Evolutionary conservation across 1,140 invertebrate genomes (phyloP), one percentile per base, ranked within the genome.

Genomic region (Hyles euphorbiae): DNA sequence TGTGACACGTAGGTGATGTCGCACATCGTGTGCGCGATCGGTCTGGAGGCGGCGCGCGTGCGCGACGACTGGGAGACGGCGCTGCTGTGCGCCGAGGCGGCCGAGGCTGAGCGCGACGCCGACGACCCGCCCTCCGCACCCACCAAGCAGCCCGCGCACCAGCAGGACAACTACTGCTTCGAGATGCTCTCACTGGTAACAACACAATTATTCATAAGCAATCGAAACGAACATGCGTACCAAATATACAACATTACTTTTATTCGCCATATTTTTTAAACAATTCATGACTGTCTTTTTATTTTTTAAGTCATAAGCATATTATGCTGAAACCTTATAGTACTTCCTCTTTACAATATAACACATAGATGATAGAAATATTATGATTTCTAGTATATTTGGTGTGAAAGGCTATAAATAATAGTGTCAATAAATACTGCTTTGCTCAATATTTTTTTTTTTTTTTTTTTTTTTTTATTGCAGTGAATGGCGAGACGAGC

Each of bases 171-270:
- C 6, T 99, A 98, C 78, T 99, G 97, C 89, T 99, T 99, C 83
- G 97, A 99, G 90, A 97, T 99, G 96, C 88, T 99, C 5, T 98
- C 96, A 1, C 96, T 99, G 93, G 97, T 91, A 56, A 68, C 36
- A 8, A 5, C 0, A 40, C 5, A 55, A 54, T 8, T 47, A 47
- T 22, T 47, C 4, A 22, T 22, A 1, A 1, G 22, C 22, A 22
- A 22, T 22, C 22, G 22, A 22, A 22, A 22, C 22, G 22, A 22
- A 22, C 22, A 22, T 22, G 22, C 22, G 22, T 22, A 22, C 46
- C 46, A 47, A n/a, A 47, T 8, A 47, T 47, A 47, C 4, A 47
- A 40, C 4, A 40, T 5, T 40, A 5, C 36, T 40, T 5, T 5
- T 6, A 22, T 22, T 22, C 22, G 22, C 22, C 22, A 22, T 22